Evolutionary conservation across 2,888 invertebrate genomes (phyloP).

Genomic region (Microchrysa polita): DNA sequence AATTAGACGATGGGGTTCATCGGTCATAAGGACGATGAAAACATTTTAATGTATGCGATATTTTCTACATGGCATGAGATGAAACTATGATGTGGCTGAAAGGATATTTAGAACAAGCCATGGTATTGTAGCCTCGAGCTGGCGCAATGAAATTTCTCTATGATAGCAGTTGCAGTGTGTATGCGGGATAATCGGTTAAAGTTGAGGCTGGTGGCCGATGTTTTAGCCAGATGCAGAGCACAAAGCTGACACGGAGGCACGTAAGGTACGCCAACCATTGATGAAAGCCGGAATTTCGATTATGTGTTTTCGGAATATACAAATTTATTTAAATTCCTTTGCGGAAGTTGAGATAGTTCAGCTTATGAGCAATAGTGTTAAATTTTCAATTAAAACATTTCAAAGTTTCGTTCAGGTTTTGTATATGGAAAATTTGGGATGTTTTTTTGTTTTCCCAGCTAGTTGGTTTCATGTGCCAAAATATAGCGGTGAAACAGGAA

Average conservation of each 20-base stretch:
- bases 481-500: too few species aligned
- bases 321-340: not conserved
- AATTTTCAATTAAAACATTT: too few species aligned
- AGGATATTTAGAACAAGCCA: not conserved
- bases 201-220: not conserved
- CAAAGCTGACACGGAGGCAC: not conserved
- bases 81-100: not conserved
- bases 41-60: not conserved
- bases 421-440: too few species aligned
- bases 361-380: too few species aligned
- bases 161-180: not conserved
- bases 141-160: not conserved
- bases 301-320: not conserved
- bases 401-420: too few species aligned
- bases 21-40: not conserved
- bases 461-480: too few species aligned
- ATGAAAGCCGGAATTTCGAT: not conserved
- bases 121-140: not conserved
- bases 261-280: not conserved
- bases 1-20: not conserved
- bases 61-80: not conserved
- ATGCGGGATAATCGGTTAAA: not conserved
- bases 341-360: not conserved
- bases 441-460: too few species aligned
- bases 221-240: not conserved